A percentile compares a stretch with the other conserved stretches of the same genome.
These are phyloP conservation scores for Fukomys damarensis DNA, from an alignment of 2,113 vertebrate species.

Conservation along the genomic window DNA sequence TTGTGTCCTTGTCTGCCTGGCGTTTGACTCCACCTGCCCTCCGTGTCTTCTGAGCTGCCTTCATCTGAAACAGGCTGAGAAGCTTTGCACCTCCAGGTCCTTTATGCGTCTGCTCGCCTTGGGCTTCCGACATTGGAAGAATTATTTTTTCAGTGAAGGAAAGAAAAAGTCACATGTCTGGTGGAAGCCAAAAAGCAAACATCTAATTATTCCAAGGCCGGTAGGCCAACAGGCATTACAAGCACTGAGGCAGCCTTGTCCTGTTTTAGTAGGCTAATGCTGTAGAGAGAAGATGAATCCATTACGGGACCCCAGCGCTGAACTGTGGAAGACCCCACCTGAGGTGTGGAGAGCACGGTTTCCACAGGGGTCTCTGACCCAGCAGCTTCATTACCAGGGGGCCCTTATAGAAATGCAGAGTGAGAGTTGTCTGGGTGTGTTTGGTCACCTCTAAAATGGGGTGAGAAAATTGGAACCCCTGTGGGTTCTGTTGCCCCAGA, in stretches of 20 bases:
- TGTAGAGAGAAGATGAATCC: background rate
- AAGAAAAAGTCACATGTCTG: background rate
- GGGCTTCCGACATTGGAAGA: background rate
- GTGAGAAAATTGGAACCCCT: background rate
- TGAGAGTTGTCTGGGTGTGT: background rate
- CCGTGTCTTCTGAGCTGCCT: background rate
- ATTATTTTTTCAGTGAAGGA: background rate
- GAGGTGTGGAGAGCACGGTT: background rate
- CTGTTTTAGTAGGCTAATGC: background rate
- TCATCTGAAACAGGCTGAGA: background rate
- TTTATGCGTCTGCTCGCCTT: background rate
- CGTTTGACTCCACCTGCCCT: background rate
- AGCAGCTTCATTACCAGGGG: background rate
- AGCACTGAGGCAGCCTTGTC: too few relatives aligned
- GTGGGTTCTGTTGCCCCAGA: too few relatives aligned
- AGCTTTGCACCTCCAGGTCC: background rate
- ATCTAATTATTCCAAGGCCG: background rate
- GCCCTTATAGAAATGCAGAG: background rate
- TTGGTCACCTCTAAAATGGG: background rate
- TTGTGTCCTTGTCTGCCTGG: background rate
- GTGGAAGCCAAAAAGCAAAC: background rate
- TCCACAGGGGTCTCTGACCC: background rate
- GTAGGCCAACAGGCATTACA: background rate
- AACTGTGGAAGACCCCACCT: background rate
- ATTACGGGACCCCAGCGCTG: too few relatives aligned